A percentile compares a stretch with the other conserved stretches of the same genome.
Conservation (phyloP, 1,140 invertebrate species). For the Andricus grossulariae region DNA sequence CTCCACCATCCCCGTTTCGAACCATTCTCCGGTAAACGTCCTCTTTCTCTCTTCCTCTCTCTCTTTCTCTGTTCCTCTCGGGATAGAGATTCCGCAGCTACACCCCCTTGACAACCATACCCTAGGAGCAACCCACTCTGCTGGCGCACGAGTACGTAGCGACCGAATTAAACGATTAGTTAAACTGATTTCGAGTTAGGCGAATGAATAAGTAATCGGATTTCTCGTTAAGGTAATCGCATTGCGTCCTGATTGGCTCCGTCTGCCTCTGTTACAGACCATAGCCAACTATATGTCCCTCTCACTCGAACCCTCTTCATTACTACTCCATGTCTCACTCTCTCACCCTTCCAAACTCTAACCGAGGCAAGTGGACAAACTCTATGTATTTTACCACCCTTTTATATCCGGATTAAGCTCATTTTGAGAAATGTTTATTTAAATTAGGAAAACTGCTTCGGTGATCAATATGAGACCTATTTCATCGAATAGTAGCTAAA, state of each 20-base stretch:
- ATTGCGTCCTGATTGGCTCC: slow-evolving; percentile 74
- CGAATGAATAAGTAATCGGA: slow-evolving; percentile 77
- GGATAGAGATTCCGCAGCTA: slow-evolving; percentile 1
- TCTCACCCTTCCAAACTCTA: slow-evolving; percentile 21
- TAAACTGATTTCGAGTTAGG: slow-evolving; percentile 76
- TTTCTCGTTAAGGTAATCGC: slow-evolving; percentile 76
- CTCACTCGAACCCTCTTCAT: slow-evolving; percentile 34
- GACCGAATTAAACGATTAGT: slow-evolving; percentile 76
- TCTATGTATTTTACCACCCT: slow-evolving; percentile 29
- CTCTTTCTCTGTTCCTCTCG: not conserved
- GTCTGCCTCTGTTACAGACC: slow-evolving; percentile 67
- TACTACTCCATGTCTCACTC: slow-evolving; percentile 29
- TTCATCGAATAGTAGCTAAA: no score
- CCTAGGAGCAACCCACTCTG: slow-evolving; percentile 17
- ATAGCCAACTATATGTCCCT: slow-evolving; percentile 44
- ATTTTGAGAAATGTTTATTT: slow-evolving; percentile 10
- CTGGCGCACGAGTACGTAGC: slow-evolving; percentile 49
- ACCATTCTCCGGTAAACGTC: slow-evolving; percentile 33
- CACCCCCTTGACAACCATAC: slow-evolving; percentile 38
- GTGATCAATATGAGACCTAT: not conserved
- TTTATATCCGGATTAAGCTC: slow-evolving; percentile 26
- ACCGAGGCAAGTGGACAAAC: slow-evolving; percentile 21
- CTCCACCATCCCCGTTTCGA: slow-evolving; percentile 50
- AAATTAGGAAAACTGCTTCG: slow-evolving; percentile 11
- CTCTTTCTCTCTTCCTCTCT: slow-evolving; percentile 30